Base-by-base conservation (phyloP, 2,888 invertebrate species). In the Spodoptera littoralis region DNA sequence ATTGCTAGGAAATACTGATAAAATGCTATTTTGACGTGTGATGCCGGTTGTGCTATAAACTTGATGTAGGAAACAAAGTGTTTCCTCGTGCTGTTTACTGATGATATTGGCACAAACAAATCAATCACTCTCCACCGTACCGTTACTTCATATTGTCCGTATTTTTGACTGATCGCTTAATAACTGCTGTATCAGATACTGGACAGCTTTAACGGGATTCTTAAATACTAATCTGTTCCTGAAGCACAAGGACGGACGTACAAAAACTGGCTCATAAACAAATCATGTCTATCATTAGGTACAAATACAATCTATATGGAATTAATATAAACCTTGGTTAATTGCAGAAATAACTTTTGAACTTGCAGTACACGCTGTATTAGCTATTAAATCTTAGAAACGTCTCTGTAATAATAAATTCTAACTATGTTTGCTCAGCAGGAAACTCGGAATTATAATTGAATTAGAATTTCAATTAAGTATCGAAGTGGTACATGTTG, bases 391-490 rank as follows among this genome's bases (percentile, higher is more conserved):
- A 41, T 47, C 11, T 56, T 5, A 49, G 46, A 30, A 65, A 55
- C 36, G 13, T 62, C n/a, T 27, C 8, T 54, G 9, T 42, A 44
- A 42, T 24, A 51, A 50, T 50, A 45, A 60, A 70, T 62, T 69
- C 53, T 68, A 18, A 60, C 61, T 64, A 68, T 59, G 42, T 59
- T 47, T 62, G 48, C 55, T 56, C 47, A 78, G 61, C 70, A 83
- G 81, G 80, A 83, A 81, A 80, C 68, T 68, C 50, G 24, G 56
- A 55, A 60, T 76, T 59, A 60, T 70, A 74, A 79, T 82, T 78
- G 68, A 71, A 82, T 82, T 80, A 76, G 76, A 84, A 84, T 85
- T 80, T 76, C 58, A 79, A 83, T 82, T 77, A 36, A 9, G 36
- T 36, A 73, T 57, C 53, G 60, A 11, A 47, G 4, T 36, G 52